A percentile compares a stretch with the other conserved stretches of the same genome.
These are phyloP conservation scores for Molossus molossus DNA, from an alignment of 2,797 vertebrate genomes.

Conservation along the genomic window DNA sequence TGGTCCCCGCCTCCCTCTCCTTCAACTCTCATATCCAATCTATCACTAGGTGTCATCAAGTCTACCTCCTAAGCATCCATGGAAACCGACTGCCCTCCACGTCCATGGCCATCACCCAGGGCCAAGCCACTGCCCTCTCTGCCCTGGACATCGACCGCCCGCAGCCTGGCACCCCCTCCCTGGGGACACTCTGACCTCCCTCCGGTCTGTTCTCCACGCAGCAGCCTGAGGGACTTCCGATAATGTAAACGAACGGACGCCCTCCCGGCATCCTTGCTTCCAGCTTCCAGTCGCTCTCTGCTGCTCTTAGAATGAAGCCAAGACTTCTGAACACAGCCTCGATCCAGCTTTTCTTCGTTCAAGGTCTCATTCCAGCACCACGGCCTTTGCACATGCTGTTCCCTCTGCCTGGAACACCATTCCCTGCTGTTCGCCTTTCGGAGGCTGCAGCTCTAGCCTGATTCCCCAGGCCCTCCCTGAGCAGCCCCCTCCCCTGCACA, in stretches of 20 bases:
- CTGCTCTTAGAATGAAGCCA: neutral
- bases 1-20: neutral
- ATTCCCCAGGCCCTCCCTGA: neutral
- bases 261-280: neutral
- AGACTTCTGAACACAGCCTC: neutral
- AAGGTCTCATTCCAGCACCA: neutral
- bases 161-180: neutral
- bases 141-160: neutral
- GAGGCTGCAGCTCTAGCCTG: neutral
- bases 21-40: neutral
- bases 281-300: neutral
- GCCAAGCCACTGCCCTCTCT: neutral
- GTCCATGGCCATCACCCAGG: fast-evolving
- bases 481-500: fast-evolving
- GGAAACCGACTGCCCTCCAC: neutral
- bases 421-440: neutral
- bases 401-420: neutral
- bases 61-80: neutral
- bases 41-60: neutral
- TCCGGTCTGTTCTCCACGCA: neutral
- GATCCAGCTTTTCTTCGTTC: neutral
- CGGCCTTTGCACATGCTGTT: neutral
- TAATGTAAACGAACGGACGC: neutral
- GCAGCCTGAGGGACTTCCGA: neutral
- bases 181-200: neutral